phyloP scores from a whole-genome alignment of 53 echinoderm and acorn worm genomes.

The Stichopus horrens region DNA sequence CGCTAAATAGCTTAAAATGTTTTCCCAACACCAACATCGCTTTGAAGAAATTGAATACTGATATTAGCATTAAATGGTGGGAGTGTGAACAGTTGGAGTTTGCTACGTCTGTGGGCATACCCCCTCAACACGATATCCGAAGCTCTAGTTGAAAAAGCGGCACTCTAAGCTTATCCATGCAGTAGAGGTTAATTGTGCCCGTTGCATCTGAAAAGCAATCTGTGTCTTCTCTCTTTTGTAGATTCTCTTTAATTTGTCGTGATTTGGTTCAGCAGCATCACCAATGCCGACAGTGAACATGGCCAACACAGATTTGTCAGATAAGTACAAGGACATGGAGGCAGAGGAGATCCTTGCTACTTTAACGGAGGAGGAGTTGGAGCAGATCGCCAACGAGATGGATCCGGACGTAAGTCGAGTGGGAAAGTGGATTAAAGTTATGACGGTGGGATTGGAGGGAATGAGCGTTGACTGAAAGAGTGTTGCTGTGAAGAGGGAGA shows the following conservation, averaged over 20 bases:
- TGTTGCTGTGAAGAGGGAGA: neutral
- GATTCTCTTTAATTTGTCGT: neutral
- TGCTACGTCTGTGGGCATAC: no score
- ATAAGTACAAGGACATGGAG: constrained; percentile 94
- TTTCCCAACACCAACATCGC: no score
- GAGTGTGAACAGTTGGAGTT: no score
- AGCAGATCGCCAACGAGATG: constrained; percentile 74
- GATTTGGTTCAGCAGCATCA: neutral
- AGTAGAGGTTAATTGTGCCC: no score
- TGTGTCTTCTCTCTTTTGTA: neutral
- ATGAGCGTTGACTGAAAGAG: no score
- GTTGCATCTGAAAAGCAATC: no score
- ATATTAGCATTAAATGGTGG: no score
- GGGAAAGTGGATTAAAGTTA: neutral
- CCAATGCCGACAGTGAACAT: constrained; percentile 45
- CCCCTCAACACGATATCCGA: no score
- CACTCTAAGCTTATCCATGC: no score
- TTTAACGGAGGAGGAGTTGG: constrained; percentile 85
- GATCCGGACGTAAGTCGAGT: constrained; percentile 90
- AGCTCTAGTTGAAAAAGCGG: no score
- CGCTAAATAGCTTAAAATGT: no score
- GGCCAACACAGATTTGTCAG: constrained; percentile 65
- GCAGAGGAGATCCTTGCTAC: constrained; percentile 81
- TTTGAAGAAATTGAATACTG: no score
- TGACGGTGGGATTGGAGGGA: neutral